phyloP scores from a whole-genome alignment of 2,113 vertebrate species.

The Lasiurus borealis region DNA sequence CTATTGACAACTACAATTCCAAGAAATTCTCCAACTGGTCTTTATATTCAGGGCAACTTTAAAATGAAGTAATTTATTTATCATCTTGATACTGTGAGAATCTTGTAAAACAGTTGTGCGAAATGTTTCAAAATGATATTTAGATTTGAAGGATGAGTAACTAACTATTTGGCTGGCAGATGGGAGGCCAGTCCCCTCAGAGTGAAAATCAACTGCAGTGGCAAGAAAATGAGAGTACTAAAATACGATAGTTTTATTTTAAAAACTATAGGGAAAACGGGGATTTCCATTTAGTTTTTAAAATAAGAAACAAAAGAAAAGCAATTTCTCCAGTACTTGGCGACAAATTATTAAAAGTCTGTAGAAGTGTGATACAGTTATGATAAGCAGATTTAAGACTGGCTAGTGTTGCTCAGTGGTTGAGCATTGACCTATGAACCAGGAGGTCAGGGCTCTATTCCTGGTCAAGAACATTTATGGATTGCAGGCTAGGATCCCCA shows the following conservation, averaged over 20 bases:
- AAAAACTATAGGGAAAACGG: too few relatives aligned
- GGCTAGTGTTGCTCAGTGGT: too few relatives aligned
- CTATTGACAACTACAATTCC: neutral
- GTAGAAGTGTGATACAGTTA: neutral
- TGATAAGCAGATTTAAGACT: neutral
- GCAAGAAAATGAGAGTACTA: neutral
- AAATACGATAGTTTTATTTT: neutral
- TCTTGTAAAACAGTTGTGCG: neutral
- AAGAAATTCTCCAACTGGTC: neutral
- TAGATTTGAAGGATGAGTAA: constrained; percentile 16
- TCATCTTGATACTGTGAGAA: neutral
- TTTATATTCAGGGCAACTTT: constrained; percentile 36
- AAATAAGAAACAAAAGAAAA: constrained; percentile 27
- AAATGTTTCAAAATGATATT: neutral
- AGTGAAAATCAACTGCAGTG: neutral
- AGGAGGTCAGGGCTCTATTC: too few relatives aligned
- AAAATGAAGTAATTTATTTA: constrained; percentile 1
- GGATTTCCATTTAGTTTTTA: neutral
- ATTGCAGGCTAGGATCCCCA: too few relatives aligned
- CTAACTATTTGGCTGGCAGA: neutral
- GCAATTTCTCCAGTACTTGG: neutral
- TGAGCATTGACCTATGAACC: too few relatives aligned
- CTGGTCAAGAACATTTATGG: too few relatives aligned
- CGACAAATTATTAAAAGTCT: constrained; percentile 23
- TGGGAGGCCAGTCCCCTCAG: neutral